phyloP scores from a whole-genome alignment of 2,797 vertebrate genomes.

The Yasuhikotakia modesta region DNA sequence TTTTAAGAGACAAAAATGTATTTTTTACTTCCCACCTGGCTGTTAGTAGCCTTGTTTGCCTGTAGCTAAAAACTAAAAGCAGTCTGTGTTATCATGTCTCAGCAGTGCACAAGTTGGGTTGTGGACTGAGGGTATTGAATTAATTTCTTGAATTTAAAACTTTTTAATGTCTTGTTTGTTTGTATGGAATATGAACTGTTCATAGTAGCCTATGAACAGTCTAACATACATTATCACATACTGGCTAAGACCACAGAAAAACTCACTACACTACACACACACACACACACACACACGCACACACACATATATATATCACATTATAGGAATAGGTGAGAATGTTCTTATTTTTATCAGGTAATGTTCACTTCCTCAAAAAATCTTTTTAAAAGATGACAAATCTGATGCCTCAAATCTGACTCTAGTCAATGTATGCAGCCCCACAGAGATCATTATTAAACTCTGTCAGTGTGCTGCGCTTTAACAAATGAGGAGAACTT shows the following conservation, averaged over 20 bases:
- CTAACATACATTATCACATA: slow-evolving; percentile 11
- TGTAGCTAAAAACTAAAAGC: slow-evolving; percentile 21
- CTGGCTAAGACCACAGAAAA: slow-evolving; percentile 3
- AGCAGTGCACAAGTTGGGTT: slow-evolving; percentile 16
- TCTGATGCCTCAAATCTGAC: too few species aligned
- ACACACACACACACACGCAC: too few species aligned
- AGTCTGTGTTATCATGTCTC: slow-evolving; percentile 36
- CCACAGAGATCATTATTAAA: too few species aligned
- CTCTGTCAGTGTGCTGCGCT: too few species aligned
- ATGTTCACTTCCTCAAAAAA: too few species aligned
- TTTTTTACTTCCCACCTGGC: slow-evolving; percentile 4
- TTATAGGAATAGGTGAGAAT: too few species aligned
- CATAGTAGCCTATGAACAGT: neutral
- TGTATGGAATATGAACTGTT: slow-evolving; percentile 2
- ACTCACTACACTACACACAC: too few species aligned
- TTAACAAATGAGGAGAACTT: neutral
- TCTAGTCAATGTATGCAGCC: too few species aligned
- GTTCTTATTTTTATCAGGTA: too few species aligned
- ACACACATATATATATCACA: too few species aligned
- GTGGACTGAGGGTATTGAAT: slow-evolving; percentile 18
- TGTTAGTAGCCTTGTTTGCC: slow-evolving; percentile 24
- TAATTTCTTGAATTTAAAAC: slow-evolving; percentile 17
- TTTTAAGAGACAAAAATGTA: slow-evolving; percentile 9
- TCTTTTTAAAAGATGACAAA: too few species aligned
- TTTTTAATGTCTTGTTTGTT: neutral